A percentile compares a stretch with the other conserved stretches of the same genome.
These are phyloP conservation scores for Temnothorax nylanderi DNA, from an alignment of 1,140 invertebrate genomes.

Conservation along the genomic window DNA sequence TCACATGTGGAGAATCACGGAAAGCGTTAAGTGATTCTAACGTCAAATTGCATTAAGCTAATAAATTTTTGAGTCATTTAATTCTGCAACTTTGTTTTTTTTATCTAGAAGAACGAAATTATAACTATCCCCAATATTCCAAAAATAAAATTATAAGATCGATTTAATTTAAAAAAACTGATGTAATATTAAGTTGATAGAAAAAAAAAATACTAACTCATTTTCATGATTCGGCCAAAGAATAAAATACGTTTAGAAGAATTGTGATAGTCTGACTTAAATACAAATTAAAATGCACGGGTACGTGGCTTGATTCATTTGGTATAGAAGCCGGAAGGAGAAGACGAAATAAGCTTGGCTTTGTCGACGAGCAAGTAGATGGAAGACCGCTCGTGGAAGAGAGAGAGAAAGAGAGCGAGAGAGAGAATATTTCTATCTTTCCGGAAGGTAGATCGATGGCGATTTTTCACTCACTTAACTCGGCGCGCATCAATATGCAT, in stretches of 20 bases:
- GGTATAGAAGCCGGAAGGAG: constrained; percentile 12
- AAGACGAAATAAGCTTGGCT: constrained; percentile 53
- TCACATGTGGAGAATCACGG: constrained; percentile 2
- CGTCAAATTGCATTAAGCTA: neutral
- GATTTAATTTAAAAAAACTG: neutral
- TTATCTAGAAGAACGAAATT: neutral
- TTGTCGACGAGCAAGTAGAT: constrained; percentile 61
- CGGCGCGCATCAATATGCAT: constrained; percentile 85
- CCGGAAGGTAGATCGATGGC: constrained; percentile 82
- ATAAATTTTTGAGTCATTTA: neutral
- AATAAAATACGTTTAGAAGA: neutral
- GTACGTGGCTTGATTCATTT: constrained; percentile 9
- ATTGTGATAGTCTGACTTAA: neutral
- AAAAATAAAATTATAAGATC: neutral
- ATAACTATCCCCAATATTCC: neutral
- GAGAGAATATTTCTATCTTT: constrained; percentile 74
- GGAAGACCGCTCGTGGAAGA: constrained; percentile 48
- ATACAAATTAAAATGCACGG: constrained; percentile 23
- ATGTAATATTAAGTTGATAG: neutral
- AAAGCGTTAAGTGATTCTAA: constrained; percentile 15
- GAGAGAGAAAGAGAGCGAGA: constrained; percentile 46
- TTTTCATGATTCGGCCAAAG: neutral
- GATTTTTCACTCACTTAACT: constrained; percentile 86
- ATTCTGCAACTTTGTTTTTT: neutral
- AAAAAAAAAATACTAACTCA: neutral